These are phyloP conservation scores for Drosophila paranaensis DNA, from an alignment of 2,888 invertebrate genomes.

Conservation along the genomic window DNA sequence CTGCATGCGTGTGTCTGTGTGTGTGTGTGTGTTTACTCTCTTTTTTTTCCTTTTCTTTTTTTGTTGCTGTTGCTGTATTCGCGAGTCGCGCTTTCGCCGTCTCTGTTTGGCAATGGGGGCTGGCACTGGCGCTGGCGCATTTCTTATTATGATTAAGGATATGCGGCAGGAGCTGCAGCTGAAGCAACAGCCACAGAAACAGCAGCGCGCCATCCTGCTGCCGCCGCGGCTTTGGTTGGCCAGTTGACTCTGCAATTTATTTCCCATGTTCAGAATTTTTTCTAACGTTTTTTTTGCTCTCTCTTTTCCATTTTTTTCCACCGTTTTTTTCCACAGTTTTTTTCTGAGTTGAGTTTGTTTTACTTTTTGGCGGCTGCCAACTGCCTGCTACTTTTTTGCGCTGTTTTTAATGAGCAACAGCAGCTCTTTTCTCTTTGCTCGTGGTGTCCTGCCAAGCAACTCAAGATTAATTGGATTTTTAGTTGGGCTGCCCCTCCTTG, in stretches of 20 bases:
- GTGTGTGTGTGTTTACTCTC: constrained; percentile 20
- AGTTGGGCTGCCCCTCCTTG: constrained; percentile 40
- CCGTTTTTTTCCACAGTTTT: not conserved
- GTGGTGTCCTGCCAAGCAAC: constrained; percentile 58
- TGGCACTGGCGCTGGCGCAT: constrained; percentile 79
- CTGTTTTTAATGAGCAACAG: constrained; percentile 63
- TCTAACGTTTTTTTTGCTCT: constrained; percentile 10
- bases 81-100: constrained; percentile 72
- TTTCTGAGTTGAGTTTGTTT: constrained; percentile 28
- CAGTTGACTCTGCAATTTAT: constrained; percentile 69
- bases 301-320: not conserved
- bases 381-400: constrained; percentile 63
- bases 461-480: constrained; percentile 77
- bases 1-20: constrained; percentile 16
- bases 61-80: constrained; percentile 22
- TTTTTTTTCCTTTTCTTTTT: constrained; percentile 26
- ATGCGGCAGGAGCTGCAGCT: constrained; percentile 51
- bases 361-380: constrained; percentile 48
- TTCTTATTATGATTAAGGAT: constrained; percentile 82
- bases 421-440: constrained; percentile 27
- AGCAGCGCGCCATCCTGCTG: constrained; percentile 44
- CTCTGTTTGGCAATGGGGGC: constrained; percentile 74
- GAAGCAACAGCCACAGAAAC: constrained; percentile 31
- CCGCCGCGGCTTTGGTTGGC: constrained; percentile 55
- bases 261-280: constrained; percentile 44